Evolutionary conservation across 2,888 invertebrate species (phyloP).

Genomic region (Alloscopus bannaensis): DNA sequence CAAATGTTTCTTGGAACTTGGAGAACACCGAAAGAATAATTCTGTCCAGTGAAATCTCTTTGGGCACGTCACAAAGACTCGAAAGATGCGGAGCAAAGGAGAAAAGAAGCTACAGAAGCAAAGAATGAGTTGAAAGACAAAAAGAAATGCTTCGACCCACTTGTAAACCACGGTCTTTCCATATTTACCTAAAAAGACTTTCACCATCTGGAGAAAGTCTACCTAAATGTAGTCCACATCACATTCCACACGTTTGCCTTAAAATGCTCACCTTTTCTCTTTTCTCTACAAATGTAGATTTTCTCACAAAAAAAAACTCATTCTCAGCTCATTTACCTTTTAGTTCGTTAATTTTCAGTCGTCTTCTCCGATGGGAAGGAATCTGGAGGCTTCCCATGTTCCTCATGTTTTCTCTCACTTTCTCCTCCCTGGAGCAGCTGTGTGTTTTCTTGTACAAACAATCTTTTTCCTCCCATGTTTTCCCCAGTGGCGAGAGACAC

Average conservation of each 20-base stretch:
- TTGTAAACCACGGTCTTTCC: too few relatives aligned
- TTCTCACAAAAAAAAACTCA: conserved; percentile 29
- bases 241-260: too few relatives aligned
- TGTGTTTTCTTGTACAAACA: not conserved
- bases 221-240: too few relatives aligned
- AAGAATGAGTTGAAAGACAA: too few relatives aligned
- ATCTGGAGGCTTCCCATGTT: too few relatives aligned
- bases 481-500: conserved; percentile 24
- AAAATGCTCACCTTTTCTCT: conserved; percentile 24
- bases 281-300: not conserved
- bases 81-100: conserved; percentile 4
- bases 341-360: conserved; percentile 50
- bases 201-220: too few relatives aligned
- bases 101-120: too few relatives aligned
- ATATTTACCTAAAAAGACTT: too few relatives aligned
- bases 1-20: conserved; percentile 41
- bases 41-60: conserved; percentile 27
- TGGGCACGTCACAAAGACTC: not conserved
- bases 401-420: too few relatives aligned
- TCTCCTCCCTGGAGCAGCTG: not conserved
- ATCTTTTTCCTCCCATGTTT: not conserved
- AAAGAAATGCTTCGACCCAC: not conserved
- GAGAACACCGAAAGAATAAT: conserved; percentile 26
- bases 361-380: conserved; percentile 33
- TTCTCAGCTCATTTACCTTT: conserved; percentile 60